Conservation (phyloP, 2,888 invertebrate species). For the Hydraecia micacea region DNA sequence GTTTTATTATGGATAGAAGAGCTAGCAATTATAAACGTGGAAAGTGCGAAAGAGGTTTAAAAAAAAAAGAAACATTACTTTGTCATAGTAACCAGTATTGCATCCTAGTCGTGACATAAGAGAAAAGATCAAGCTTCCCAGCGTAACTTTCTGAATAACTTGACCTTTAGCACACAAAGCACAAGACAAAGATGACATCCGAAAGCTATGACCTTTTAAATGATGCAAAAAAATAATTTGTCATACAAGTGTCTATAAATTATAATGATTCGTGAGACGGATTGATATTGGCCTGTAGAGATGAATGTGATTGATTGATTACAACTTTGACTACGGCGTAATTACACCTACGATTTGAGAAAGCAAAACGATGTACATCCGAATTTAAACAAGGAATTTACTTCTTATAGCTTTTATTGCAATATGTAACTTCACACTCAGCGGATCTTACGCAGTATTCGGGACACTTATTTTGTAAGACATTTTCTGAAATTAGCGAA, state of each 20-base stretch:
- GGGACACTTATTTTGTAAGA: slow-evolving; percentile 28
- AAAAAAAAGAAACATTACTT: neutral
- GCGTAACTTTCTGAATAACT: slow-evolving; percentile 16
- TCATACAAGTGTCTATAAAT: slow-evolving; percentile 49
- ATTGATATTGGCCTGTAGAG: slow-evolving; percentile 26
- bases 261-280: slow-evolving; percentile 50
- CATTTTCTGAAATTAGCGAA: slow-evolving; percentile 13
- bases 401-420: neutral
- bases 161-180: slow-evolving; percentile 51
- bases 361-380: neutral
- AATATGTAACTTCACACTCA: neutral
- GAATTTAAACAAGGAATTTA: neutral
- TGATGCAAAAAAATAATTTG: slow-evolving; percentile 50
- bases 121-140: slow-evolving; percentile 19
- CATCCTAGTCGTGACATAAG: slow-evolving; percentile 26
- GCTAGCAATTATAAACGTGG: no score
- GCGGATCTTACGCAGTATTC: neutral
- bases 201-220: slow-evolving; percentile 48
- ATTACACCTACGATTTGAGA: slow-evolving; percentile 9
- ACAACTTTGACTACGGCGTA: slow-evolving; percentile 18
- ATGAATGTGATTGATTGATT: slow-evolving; percentile 44
- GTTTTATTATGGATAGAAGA: slow-evolving; percentile 5
- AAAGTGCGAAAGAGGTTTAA: neutral
- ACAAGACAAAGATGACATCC: slow-evolving; percentile 45
- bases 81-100: neutral